Evolutionary conservation across 2,797 vertebrate species (phyloP), one percentile per base, ranked within the genome.

Genomic region (Xiphophorus birchmanni): DNA sequence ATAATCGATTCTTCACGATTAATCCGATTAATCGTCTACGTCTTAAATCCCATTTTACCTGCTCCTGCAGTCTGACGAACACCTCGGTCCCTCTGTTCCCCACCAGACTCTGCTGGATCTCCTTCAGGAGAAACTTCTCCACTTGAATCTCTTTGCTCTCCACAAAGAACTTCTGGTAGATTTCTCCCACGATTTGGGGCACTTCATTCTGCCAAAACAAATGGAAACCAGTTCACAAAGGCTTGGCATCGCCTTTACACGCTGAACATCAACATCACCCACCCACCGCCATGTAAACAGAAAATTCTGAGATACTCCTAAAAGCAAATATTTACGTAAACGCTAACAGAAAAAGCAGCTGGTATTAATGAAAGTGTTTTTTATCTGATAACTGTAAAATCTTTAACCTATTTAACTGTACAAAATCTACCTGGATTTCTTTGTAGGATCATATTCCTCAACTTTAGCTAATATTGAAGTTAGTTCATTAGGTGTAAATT

Each of bases 151-250:
- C 98, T 87, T 95, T 96, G 95, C 95, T 98, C 92, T 99, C 98
- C 89, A 99, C 98, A 93, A 99, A 99, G 94, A 97, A 99, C 92
- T 99, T 97, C 92, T 99, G 98, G 93, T 99, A 99, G 95, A 99
- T 99, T 95, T 99, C 98, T 56, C 98, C 97, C 37, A 99, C 98
- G 37, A 99, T 94, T 80, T 99, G 98, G 88, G 96, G 94, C 52
- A 96, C 96, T 80, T 96, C 96, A 72, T 89, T 96, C 96, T 96
- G 89, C 72, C 44, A 40, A 56, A 26, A 78, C 23, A 74, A 26
- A 84, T 5, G 74, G 71, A 15, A 52, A n/a, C 45, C 35, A 58
- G 71, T 15, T 54, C 40, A 44, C n/a, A n/a, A 23, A 18, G 17
- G n/a, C 29, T 58, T 32, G n/a, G 18, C 60, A 26, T 21, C 0